Percentiles rank a stretch among this genome's conserved stretches.
These are phyloP conservation scores for Tuta absoluta DNA, from an alignment of 2,888 invertebrate genomes.

Conservation along the genomic window DNA sequence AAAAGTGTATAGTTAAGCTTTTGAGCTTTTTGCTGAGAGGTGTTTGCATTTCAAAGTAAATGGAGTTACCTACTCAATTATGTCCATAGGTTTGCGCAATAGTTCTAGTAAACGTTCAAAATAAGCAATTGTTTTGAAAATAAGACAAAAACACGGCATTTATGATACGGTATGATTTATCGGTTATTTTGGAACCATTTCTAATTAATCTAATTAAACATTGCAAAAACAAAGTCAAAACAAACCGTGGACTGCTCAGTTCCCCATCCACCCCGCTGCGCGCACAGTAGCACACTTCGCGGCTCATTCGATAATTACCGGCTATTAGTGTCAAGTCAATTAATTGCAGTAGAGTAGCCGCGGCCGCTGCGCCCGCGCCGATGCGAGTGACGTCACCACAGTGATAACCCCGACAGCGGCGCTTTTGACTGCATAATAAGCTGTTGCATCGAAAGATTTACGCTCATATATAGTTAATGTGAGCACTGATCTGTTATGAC, in stretches of 20 bases:
- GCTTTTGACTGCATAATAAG: slow-evolving; percentile 1
- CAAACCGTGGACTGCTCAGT: background rate
- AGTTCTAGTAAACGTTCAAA: background rate
- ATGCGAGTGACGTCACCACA: background rate
- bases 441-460: background rate
- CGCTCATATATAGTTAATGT: background rate
- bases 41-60: slow-evolving; percentile 16
- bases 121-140: background rate
- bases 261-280: slow-evolving; percentile 1
- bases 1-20: slow-evolving; percentile 2
- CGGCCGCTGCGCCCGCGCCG: background rate
- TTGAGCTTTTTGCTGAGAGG: slow-evolving; percentile 11
- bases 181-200: slow-evolving; percentile 1
- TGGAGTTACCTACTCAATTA: background rate
- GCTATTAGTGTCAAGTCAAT: slow-evolving; percentile 21
- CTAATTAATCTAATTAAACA: background rate
- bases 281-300: slow-evolving; percentile 1
- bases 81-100: background rate
- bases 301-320: slow-evolving; percentile 15
- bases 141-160: background rate
- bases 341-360: slow-evolving; percentile 8
- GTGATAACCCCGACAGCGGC: slow-evolving; percentile 18
- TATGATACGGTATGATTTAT: background rate
- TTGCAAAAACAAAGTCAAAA: slow-evolving; percentile 12
- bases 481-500: background rate